Evolutionary conservation across 1,140 invertebrate species (phyloP).

Genomic region (Paracyclopina nana): DNA sequence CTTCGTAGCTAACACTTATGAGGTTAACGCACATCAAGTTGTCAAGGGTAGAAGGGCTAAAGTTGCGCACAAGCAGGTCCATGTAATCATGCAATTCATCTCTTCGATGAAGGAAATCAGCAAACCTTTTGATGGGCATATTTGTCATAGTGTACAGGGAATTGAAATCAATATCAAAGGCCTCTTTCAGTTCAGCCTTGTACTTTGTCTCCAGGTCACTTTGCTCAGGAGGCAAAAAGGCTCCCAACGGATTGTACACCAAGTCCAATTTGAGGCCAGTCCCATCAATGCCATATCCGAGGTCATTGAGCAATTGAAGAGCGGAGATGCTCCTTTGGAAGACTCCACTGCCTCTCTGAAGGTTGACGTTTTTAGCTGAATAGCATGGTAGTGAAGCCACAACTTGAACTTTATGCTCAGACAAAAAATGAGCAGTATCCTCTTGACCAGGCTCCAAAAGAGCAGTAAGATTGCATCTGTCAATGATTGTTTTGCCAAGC

Average conservation of each 20-base stretch:
- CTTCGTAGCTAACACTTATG: not conserved
- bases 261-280: not conserved
- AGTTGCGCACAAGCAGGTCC: not conserved
- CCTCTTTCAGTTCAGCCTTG: not conserved
- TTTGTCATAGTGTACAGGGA: not conserved
- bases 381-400: not conserved
- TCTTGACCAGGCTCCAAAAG: not conserved
- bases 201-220: not conserved
- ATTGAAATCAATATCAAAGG: not conserved
- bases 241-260: not conserved
- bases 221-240: not conserved
- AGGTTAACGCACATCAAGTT: not conserved
- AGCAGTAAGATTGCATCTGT: not conserved
- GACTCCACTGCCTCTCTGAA: slow-evolving; percentile 1
- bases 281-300: not conserved
- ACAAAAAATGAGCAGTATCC: not conserved
- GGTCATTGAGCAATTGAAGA: not conserved
- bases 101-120: not conserved
- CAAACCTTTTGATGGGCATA: slow-evolving; percentile 1
- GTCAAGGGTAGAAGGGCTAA: not conserved
- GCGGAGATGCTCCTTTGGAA: not conserved
- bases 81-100: not conserved
- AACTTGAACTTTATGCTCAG: not conserved
- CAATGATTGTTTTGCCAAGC: not conserved
- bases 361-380: not conserved